Percentiles rank a stretch among this genome's conserved stretches.
Conservation (phyloP, 2,113 vertebrate genomes). For the Telmatochromis brichardi region DNA sequence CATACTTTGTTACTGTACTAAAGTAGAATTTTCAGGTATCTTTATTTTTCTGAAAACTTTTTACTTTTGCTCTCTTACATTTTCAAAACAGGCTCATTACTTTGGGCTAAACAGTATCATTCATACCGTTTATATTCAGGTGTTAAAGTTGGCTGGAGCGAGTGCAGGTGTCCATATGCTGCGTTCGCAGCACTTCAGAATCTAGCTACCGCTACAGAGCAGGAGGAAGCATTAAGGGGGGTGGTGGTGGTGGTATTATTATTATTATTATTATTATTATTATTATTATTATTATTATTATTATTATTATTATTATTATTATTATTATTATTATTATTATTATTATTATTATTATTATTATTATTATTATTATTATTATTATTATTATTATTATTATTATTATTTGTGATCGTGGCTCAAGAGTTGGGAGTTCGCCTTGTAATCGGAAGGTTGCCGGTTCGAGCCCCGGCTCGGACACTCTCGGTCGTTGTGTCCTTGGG, state of each 20-base stretch:
- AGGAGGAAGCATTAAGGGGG: background rate
- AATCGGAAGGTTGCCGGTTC: no score
- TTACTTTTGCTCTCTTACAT: background rate
- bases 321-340: fast-evolving
- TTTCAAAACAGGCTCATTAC: background rate
- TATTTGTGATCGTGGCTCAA: no score
- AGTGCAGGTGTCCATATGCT: background rate
- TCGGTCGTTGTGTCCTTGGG: no score
- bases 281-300: fast-evolving
- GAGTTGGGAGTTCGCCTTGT: no score
- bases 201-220: background rate
- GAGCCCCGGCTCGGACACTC: no score
- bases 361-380: fast-evolving
- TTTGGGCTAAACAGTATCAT: background rate
- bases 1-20: background rate
- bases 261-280: no score
- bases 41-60: background rate
- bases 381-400: fast-evolving
- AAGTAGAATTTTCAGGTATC: background rate
- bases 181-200: background rate
- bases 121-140: background rate
- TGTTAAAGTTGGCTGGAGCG: background rate
- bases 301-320: fast-evolving
- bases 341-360: no score
- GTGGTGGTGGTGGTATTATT: no score